phyloP scores from a whole-genome alignment of 2,113 vertebrate species.

The Cyprinus carpio region DNA sequence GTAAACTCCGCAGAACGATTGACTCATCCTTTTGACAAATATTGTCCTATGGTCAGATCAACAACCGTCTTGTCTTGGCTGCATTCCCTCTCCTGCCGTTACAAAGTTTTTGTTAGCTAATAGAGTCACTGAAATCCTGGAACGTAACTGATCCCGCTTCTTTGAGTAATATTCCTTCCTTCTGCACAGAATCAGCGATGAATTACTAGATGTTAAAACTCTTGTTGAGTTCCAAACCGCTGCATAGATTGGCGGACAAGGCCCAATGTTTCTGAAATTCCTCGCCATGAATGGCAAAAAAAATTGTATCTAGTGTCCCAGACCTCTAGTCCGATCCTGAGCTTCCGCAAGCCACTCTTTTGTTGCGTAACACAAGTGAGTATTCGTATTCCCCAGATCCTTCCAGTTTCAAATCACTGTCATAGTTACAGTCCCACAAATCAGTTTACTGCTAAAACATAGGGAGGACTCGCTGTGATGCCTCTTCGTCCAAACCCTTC shows the following conservation, averaged over 20 bases:
- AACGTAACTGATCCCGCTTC: not conserved
- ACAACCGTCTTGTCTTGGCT: not conserved
- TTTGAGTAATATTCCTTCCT: not conserved
- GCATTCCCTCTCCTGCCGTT: not conserved
- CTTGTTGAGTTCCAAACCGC: not conserved
- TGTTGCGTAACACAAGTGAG: not conserved
- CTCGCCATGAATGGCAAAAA: not conserved
- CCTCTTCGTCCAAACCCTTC: not conserved
- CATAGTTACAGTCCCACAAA: no score
- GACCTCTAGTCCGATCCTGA: not conserved
- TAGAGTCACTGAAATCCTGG: no score
- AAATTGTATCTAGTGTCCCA: not conserved
- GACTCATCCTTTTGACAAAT: not conserved
- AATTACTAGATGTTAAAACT: not conserved
- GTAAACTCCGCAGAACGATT: not conserved
- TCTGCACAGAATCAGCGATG: not conserved
- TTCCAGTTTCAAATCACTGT: not conserved
- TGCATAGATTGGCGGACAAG: not conserved
- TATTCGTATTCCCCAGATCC: not conserved
- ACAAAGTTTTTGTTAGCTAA: not conserved
- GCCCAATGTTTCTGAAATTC: not conserved
- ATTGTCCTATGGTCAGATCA: not conserved
- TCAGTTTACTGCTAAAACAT: not conserved
- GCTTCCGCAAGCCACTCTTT: not conserved
- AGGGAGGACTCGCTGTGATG: no score